Evolutionary conservation across 2,888 invertebrate species (phyloP), one percentile per base, ranked within the genome.

Genomic region (Sericinus montela): DNA sequence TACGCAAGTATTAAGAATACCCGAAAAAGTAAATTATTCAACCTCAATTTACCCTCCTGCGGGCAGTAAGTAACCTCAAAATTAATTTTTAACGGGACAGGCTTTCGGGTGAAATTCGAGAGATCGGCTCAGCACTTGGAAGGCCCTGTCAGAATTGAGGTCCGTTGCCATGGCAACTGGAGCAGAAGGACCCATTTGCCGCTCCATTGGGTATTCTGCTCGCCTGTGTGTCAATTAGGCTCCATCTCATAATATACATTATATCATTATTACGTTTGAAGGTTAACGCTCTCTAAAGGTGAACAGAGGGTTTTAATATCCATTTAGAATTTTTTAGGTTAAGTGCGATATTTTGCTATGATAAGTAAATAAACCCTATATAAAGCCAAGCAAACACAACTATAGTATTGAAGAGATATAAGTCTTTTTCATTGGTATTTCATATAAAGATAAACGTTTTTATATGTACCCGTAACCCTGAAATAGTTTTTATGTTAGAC

Each of bases 141-240:
- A 32, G 62, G 56, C 51, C 53, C 50, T 73, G 74, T 73, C 75
- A 69, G 62, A 77, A 74, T 74, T 69, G 67, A 70, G 72, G 68
- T 65, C 58, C 67, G 71, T 70, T 60, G 64, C 69, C 60, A 68
- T 63, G 60, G 63, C 69, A 78, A 84, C 69, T 80, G 72, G 80
- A 68, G 83, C 83, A 82, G 84, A 85, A 86, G 78, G 72, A 75
- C 80, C 79, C 71, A 81, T 85, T 84, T 79, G 55, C 67, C 83
- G 81, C 72, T 75, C 73, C 79, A 84, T 72, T 77, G 80, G 67
- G 62, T 71, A 70, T 77, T 75, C 68, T 72, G 62, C 61, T 63
- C 67, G 62, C 65, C 66, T 65, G 72, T 72, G 74, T 75, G 71
- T 75, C 72, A 75, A 75, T 75, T 75, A 77, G 63, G 57, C 60